Conservation (phyloP, 2,888 invertebrate species). For the Caenorhabditis japonica region DNA sequence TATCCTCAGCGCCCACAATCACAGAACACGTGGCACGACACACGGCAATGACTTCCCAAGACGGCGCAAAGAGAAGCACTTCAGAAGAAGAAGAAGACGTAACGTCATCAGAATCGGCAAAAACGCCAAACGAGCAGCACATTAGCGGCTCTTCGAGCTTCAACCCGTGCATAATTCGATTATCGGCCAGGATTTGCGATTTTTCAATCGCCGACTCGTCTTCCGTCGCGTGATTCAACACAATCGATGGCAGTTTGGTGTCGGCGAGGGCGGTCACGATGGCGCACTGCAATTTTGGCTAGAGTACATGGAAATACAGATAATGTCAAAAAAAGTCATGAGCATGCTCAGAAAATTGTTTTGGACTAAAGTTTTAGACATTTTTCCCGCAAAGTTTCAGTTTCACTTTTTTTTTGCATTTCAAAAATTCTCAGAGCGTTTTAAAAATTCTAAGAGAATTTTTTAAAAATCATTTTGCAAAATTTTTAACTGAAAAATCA, state of each 20-base stretch:
- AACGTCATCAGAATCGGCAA: constrained; percentile 1
- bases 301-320: not conserved
- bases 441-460: too few species aligned
- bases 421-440: too few species aligned
- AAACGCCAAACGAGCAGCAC: constrained; percentile 43
- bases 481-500: too few species aligned
- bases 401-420: too few species aligned
- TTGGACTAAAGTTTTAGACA: too few species aligned
- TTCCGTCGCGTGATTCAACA: constrained; percentile 34
- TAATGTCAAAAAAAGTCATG: too few species aligned
- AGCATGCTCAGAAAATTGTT: too few species aligned
- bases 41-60: constrained; percentile 13
- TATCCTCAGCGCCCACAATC: constrained; percentile 19
- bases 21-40: constrained; percentile 36
- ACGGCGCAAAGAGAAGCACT: constrained; percentile 30
- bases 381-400: too few species aligned
- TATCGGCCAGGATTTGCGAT: constrained; percentile 48
- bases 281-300: constrained; percentile 31
- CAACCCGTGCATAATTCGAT: constrained; percentile 14
- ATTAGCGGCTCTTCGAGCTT: constrained; percentile 21
- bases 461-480: too few species aligned
- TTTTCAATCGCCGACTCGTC: constrained; percentile 59
- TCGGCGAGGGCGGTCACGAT: constrained; percentile 44
- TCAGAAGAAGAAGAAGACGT: constrained; percentile 8
- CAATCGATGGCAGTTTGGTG: constrained; percentile 48